phyloP scores from a whole-genome alignment of 2,888 invertebrate species.

The Linyphia triangularis region DNA sequence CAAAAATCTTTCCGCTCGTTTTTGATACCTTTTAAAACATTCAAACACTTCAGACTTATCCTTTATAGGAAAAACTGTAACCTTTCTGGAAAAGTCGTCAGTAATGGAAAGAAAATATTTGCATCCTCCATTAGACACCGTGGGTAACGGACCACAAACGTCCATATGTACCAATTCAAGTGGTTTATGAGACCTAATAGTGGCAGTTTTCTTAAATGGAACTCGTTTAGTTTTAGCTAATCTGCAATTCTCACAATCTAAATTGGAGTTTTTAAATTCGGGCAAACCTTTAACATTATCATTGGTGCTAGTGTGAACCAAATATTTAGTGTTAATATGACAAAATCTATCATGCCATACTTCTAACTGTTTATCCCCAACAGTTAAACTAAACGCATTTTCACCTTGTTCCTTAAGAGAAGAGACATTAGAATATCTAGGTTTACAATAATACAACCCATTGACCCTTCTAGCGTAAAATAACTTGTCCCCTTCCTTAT shows the following conservation, averaged over 20 bases:
- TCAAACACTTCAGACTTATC: neutral
- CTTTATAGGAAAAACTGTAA: neutral
- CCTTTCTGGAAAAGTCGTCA: neutral
- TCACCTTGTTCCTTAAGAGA: no score
- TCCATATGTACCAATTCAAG: slow-evolving; percentile 1
- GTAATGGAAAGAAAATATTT: slow-evolving; percentile 20
- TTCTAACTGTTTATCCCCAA: no score
- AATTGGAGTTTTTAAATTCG: neutral
- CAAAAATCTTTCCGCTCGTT: neutral
- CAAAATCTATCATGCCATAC: neutral
- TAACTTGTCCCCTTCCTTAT: neutral
- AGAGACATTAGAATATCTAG: no score
- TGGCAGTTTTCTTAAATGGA: neutral
- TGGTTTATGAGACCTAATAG: neutral
- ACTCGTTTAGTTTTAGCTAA: neutral
- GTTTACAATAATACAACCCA: no score
- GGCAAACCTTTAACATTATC: neutral
- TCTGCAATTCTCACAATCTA: slow-evolving; percentile 1
- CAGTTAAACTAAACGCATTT: no score
- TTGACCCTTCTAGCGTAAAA: neutral
- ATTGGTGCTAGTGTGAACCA: neutral
- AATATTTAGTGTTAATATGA: neutral
- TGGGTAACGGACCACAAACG: neutral
- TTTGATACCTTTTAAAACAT: neutral
- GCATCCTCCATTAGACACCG: neutral